Base-by-base conservation (phyloP, 2,888 invertebrate genomes). In the Apotomis turbidana region DNA sequence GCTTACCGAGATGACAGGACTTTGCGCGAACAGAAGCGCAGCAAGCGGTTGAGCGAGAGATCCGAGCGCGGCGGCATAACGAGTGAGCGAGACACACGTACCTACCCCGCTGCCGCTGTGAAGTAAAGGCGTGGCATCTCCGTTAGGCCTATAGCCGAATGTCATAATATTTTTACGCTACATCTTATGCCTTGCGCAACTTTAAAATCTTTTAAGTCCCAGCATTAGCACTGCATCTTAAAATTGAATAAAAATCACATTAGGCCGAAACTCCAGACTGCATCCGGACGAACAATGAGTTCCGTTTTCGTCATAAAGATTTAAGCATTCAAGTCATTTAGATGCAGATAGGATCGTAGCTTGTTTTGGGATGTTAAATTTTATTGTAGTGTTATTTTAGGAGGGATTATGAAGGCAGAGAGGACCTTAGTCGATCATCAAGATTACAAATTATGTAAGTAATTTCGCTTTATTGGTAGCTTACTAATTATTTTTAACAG, bases 181-280 rank as follows among this genome's bases (percentile, higher is more conserved):
- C 4, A 46, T 46, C 66, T 57, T n/a, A 55, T 66, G 27, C 27
- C 66, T 66, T 55, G 44, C 5, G 44, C 73, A 74, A 74, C 8
- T 10, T 15, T 54, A 36, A 66, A 78, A 77, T 78, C 75, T 76
- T 74, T 78, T 80, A 82, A 80, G 81, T 78, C 77, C 75, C 76
- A 79, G 80, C 85, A 87, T 86, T 86, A 85, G 80, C 81, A 79
- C 77, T 84, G 83, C 83, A 84, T 79, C 81, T 86, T 81, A 78
- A 81, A 85, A 83, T 85, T 83, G 85, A 87, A 90, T 88, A 89
- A 87, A 89, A 88, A 86, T 83, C 82, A 79, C 85, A 86, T 89
- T 85, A 82, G 78, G 74, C 82, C 79, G 74, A 71, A 60, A 61
- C 52, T 52, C 27, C 46, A 49, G 58, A 70, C 49, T 67, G 66